Conservation (phyloP, 2,113 vertebrate genomes). For the Dasyurus viverrinus region DNA sequence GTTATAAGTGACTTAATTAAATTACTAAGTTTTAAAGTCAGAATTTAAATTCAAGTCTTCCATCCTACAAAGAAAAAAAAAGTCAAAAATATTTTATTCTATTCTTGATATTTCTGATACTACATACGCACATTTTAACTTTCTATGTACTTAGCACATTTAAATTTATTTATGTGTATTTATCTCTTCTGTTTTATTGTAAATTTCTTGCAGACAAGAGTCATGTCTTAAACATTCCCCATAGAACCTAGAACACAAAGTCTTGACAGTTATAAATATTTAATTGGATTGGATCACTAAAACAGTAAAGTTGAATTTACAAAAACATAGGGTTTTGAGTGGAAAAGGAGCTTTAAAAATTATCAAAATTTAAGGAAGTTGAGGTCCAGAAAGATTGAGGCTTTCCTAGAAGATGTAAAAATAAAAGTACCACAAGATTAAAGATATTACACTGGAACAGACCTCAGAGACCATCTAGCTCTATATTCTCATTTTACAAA, state of each 20-base stretch:
- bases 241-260: not conserved
- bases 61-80: not conserved
- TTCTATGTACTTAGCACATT: not conserved
- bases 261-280: not conserved
- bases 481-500: not conserved
- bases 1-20: not conserved
- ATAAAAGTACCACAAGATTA: not conserved
- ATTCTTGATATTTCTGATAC: not conserved
- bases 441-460: not conserved
- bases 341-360: not conserved
- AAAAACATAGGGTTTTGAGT: not conserved
- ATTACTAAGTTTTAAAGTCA: not conserved
- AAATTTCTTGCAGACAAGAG: not conserved
- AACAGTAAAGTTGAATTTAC: not conserved
- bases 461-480: not conserved
- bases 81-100: not conserved
- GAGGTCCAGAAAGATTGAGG: not conserved
- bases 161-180: not conserved
- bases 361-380: not conserved
- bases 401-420: not conserved
- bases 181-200: not conserved
- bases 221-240: not conserved
- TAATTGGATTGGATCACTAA: not conserved
- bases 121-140: not conserved
- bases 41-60: not conserved